A percentile compares a stretch with the other conserved stretches of the same genome.
Conservation (phyloP, 2,113 vertebrate genomes). For the Chloebia gouldiae region DNA sequence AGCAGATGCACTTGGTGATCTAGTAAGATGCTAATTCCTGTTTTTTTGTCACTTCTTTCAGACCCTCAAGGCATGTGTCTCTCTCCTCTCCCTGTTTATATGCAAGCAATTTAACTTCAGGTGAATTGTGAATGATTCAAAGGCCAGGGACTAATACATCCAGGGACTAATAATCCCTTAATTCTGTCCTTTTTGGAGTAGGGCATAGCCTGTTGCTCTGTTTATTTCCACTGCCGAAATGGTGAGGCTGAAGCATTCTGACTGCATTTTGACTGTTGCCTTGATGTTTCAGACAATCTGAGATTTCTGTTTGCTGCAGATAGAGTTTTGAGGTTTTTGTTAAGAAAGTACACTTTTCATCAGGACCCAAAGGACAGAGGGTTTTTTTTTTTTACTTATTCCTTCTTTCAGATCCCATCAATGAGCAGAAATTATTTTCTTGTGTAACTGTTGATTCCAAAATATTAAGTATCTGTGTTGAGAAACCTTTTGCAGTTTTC, state of each 20-base stretch:
- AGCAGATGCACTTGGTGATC: background rate
- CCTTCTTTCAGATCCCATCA: background rate
- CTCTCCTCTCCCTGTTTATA: background rate
- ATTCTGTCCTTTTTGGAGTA: background rate
- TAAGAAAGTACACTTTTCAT: slow-evolving; percentile 14
- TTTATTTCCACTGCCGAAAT: background rate
- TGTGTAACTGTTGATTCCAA: background rate
- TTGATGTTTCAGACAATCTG: background rate
- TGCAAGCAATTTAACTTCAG: background rate
- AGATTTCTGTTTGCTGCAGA: slow-evolving; percentile 22
- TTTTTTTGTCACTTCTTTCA: background rate
- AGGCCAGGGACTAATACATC: background rate
- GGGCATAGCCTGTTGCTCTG: background rate
- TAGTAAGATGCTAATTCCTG: background rate
- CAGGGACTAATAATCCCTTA: background rate
- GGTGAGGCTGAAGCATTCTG: background rate
- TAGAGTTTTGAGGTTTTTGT: background rate
- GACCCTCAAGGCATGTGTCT: background rate
- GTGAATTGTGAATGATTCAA: background rate
- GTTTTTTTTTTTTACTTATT: background rate
- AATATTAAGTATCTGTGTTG: background rate
- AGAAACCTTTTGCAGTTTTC: background rate
- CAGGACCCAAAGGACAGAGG: background rate
- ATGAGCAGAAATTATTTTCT: background rate
- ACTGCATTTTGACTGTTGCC: background rate